These are phyloP conservation scores for Zaprionus gabonicus DNA, from an alignment of 1,140 invertebrate genomes.

Conservation along the genomic window DNA sequence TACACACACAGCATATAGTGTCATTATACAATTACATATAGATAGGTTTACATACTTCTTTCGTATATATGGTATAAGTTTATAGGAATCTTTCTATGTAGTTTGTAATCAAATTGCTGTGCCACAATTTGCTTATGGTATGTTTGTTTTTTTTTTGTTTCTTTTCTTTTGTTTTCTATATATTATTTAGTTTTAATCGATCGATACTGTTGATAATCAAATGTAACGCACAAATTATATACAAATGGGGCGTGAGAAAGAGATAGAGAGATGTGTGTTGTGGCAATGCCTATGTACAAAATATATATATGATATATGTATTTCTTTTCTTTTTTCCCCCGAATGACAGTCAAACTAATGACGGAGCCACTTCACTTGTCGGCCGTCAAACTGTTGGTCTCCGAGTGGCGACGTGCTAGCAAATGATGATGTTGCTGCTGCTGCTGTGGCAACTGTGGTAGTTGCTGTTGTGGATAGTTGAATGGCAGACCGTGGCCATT, in stretches of 20 bases:
- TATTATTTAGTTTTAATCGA: conserved; percentile 31
- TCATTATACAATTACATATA: conserved; percentile 32
- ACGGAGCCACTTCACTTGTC: conserved; percentile 53
- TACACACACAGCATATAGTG: conserved; percentile 17
- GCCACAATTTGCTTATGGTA: conserved; percentile 71
- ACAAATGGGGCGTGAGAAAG: conserved; percentile 40
- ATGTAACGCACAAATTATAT: conserved; percentile 37
- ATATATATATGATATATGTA: conserved; percentile 8
- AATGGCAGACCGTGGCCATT: conserved; percentile 63
- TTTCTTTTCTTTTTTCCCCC: neutral
- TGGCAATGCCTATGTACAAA: conserved; percentile 38
- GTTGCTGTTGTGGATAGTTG: conserved; percentile 54
- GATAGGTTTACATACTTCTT: conserved; percentile 24
- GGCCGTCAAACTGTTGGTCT: conserved; percentile 61
- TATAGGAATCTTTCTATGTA: conserved; percentile 75
- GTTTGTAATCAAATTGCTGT: conserved; percentile 56
- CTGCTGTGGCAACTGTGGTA: conserved; percentile 42
- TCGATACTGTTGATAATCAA: conserved; percentile 67
- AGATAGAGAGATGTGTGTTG: neutral
- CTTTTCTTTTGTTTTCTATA: conserved; percentile 18
- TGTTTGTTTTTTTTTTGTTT: conserved; percentile 35
- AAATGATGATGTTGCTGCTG: conserved; percentile 55
- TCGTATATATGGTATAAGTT: conserved; percentile 25
- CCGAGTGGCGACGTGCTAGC: conserved; percentile 70
- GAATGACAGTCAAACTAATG: conserved; percentile 32